Base-by-base conservation (phyloP, 1,140 invertebrate genomes). In the Metaphire vulgaris region DNA sequence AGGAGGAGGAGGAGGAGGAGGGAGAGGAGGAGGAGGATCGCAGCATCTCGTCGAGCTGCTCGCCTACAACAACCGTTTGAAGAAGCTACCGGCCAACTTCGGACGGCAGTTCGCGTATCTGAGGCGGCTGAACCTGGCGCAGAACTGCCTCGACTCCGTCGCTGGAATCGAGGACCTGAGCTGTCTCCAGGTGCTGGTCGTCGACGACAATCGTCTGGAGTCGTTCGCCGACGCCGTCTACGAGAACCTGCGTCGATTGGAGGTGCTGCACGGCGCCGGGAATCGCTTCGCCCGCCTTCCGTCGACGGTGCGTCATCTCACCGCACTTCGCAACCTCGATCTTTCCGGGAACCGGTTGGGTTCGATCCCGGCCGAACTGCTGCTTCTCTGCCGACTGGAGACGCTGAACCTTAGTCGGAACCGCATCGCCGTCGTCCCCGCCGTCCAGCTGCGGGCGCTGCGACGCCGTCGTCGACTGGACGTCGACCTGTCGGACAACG, bases 401-500 rank as follows among this genome's bases (percentile, higher is more conserved):
- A 77, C 79, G 1, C 72, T 85, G 21, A 82, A 83, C 75, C 81
- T 80, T 69, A 83, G 83, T 80, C 78, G 81, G 28, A 85, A 85
- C 76, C 79, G 82, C 78, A 81, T 85, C 16, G 78, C 79, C 6
- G 82, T 82, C 76, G 77, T 85, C 15, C 83, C 84, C 21, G 78
- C 81, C 16, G 82, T 85, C 72, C 83, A 80, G 71, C 77, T 83
- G n/a, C 81, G 81, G 64, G 78, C 79, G 0, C 80, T 81, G 64
- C 32, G 26, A 26, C 67, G 67, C 30, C 67, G 31, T 6, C 67
- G 31, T 6, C 30, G 6, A 26, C 2, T 28, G 31, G 26, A 14
- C n/a, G 67, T 69, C 2, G 84, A 85, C 76, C 80, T 85, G 6
- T 83, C 83, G 0, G 81, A 81, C 16, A 85, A 85, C 79, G 77